A percentile compares a stretch with the other conserved stretches of the same genome.
Conservation (phyloP, 64 coral and sea anemone species). For the Pocillopora damicornis region DNA sequence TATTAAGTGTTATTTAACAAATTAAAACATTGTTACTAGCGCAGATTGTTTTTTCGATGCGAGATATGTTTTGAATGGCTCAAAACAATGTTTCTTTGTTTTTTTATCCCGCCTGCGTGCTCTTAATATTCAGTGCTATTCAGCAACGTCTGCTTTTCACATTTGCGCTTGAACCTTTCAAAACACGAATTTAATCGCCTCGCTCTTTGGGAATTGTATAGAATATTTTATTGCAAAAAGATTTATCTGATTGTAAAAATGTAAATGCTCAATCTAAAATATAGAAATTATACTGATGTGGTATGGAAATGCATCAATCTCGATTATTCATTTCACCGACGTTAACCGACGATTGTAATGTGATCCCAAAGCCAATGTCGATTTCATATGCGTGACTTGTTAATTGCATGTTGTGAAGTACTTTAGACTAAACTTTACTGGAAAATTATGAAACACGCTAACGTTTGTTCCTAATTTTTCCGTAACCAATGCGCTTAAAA, state of each 20-base stretch:
- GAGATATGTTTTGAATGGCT: background rate
- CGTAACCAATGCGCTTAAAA: background rate
- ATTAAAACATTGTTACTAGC: background rate
- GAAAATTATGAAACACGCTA: background rate
- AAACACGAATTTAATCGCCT: too few relatives aligned
- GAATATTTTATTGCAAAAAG: too few relatives aligned
- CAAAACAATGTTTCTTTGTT: background rate
- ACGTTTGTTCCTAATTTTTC: background rate
- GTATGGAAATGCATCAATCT: too few relatives aligned
- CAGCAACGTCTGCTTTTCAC: background rate
- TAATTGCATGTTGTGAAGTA: background rate
- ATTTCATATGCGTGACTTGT: slow-evolving; percentile 37
- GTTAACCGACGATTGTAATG: background rate
- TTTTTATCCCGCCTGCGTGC: background rate
- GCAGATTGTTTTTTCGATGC: background rate
- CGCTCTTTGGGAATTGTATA: too few relatives aligned
- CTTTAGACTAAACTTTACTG: background rate
- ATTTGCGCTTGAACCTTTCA: background rate
- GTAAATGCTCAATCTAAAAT: too few relatives aligned
- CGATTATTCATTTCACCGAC: too few relatives aligned
- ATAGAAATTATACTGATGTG: too few relatives aligned
- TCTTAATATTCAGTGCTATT: background rate
- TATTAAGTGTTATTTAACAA: background rate
- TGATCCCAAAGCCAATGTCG: slow-evolving; percentile 13
- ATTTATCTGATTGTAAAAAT: too few relatives aligned